These are phyloP conservation scores for Physocephala rufipes DNA, from an alignment of 2,888 invertebrate genomes.

Conservation along the genomic window DNA sequence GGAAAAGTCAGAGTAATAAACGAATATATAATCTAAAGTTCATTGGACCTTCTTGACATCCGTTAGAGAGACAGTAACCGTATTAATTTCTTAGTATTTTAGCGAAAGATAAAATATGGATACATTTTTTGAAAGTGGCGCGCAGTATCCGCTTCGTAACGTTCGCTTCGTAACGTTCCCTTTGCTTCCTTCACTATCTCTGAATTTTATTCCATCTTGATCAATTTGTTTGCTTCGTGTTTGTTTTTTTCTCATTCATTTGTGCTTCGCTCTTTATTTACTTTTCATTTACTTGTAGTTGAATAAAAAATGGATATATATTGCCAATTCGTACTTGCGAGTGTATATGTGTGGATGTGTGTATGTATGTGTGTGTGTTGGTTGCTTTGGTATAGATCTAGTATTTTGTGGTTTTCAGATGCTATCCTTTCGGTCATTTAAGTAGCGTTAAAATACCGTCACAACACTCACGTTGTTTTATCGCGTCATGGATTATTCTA, in stretches of 20 bases:
- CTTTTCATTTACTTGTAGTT: background rate
- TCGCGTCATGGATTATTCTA: constrained; percentile 48
- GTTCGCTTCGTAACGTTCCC: constrained; percentile 6
- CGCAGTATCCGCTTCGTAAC: background rate
- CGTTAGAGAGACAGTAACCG: no score
- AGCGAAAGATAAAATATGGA: no score
- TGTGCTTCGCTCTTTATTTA: background rate
- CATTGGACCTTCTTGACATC: no score
- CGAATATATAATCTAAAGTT: no score
- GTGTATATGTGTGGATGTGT: background rate
- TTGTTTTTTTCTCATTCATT: background rate
- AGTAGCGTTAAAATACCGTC: constrained; percentile 53
- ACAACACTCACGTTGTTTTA: constrained; percentile 58
- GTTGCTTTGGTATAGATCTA: background rate
- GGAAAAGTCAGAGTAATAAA: no score
- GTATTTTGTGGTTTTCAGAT: constrained; percentile 21
- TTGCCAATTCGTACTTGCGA: background rate
- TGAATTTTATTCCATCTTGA: constrained; percentile 26
- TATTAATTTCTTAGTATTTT: no score
- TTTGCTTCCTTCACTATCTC: constrained; percentile 18
- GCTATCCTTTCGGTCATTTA: constrained; percentile 23
- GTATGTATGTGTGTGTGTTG: background rate
- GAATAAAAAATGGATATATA: background rate
- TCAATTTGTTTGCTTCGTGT: background rate
- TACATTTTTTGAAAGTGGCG: background rate